Evolutionary conservation across 1,140 invertebrate species (phyloP).

Genomic region (Bombus sibiricus): DNA sequence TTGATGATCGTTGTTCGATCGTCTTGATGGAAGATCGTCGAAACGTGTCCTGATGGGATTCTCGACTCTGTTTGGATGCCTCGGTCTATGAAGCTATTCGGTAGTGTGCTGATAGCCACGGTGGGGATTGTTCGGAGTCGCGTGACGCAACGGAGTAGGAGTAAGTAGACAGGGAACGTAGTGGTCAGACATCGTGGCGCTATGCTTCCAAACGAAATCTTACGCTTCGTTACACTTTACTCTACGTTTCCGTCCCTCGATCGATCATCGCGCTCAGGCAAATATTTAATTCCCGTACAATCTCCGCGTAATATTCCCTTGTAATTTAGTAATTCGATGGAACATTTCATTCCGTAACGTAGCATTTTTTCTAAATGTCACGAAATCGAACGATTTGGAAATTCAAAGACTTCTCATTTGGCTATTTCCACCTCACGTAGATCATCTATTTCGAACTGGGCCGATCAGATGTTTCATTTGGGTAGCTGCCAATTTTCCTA

Average conservation of each 20-base stretch:
- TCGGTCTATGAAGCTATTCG: too few species aligned
- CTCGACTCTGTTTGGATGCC: not conserved
- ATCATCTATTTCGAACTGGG: conserved; percentile 49
- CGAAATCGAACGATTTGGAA: not conserved
- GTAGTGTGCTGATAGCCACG: not conserved
- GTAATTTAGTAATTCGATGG: not conserved
- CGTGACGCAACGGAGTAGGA: not conserved
- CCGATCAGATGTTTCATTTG: conserved; percentile 50
- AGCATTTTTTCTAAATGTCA: not conserved
- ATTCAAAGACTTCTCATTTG: conserved; percentile 30
- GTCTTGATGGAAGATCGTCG: not conserved
- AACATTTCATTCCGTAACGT: not conserved
- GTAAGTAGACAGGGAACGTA: conserved; percentile 15
- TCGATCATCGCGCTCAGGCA: not conserved
- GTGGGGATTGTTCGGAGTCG: not conserved
- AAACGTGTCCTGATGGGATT: not conserved
- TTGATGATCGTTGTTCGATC: not conserved
- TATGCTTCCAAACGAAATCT: not conserved
- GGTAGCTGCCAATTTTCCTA: conserved; percentile 29
- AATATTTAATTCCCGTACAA: not conserved
- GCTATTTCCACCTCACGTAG: conserved; percentile 33
- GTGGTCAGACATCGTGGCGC: conserved; percentile 29
- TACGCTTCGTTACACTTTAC: not conserved
- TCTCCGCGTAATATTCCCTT: too few species aligned
- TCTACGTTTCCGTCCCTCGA: not conserved